A percentile compares a stretch with the other conserved stretches of the same genome.
phyloP scores from a whole-genome alignment of 2,113 vertebrate genomes.

The Oncorhynchus clarkii region DNA sequence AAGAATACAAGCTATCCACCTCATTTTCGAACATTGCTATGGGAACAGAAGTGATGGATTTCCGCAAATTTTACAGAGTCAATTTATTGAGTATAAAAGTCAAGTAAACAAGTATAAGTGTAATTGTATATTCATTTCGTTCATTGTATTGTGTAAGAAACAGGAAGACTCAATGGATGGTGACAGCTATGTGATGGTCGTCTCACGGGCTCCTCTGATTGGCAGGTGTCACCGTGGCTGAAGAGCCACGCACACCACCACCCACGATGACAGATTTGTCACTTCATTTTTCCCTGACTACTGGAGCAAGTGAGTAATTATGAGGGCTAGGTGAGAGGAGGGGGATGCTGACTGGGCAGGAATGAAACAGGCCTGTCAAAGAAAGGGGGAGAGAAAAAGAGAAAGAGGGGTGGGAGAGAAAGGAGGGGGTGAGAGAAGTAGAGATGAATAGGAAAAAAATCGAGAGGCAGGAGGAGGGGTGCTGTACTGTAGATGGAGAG shows the following conservation, averaged over 20 bases:
- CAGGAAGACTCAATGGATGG: slow-evolving; percentile 40
- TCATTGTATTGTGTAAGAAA: not conserved
- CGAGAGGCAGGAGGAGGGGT: not conserved
- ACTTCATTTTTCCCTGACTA: slow-evolving; percentile 69
- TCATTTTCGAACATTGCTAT: no score
- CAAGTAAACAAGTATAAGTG: no score
- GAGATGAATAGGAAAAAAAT: not conserved
- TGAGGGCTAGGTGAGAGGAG: slow-evolving; percentile 60
- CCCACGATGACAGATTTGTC: slow-evolving; percentile 53
- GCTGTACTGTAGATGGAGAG: slow-evolving; percentile 21
- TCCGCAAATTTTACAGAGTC: no score
- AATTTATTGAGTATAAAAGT: no score
- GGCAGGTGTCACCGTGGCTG: slow-evolving; percentile 44
- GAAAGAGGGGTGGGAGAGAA: slow-evolving; percentile 46
- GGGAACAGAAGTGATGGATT: no score
- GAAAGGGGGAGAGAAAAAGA: slow-evolving; percentile 60
- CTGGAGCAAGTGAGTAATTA: slow-evolving; percentile 74
- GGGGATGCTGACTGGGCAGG: slow-evolving; percentile 76
- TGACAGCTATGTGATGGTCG: slow-evolving; percentile 53
- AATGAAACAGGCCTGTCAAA: slow-evolving; percentile 34
- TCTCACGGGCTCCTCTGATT: slow-evolving; percentile 35
- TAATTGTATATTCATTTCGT: no score
- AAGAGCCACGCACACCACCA: slow-evolving; percentile 20
- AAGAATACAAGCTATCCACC: no score
- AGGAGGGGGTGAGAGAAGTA: slow-evolving; percentile 1